Evolutionary conservation across 2,113 vertebrate species (phyloP).

Genomic region (Atlantisia rogersi): DNA sequence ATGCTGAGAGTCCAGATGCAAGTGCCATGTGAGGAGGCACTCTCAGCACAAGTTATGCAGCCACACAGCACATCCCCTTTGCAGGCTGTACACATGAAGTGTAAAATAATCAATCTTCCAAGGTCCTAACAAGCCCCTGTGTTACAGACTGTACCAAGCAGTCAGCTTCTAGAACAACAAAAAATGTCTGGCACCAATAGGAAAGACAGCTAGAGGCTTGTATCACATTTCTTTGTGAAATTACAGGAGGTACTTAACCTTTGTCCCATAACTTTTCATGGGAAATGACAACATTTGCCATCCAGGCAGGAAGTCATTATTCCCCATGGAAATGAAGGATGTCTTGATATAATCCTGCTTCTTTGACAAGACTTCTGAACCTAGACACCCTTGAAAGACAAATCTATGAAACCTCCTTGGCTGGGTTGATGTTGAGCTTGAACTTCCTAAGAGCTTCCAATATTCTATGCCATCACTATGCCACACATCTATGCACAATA

Average conservation of each 20-base stretch:
- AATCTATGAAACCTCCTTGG: not conserved
- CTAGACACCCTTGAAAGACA: not conserved
- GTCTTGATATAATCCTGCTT: not conserved
- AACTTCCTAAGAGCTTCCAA: not conserved
- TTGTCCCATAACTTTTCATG: not conserved
- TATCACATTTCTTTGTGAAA: not conserved
- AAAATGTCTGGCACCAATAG: not conserved
- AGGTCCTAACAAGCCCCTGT: not conserved
- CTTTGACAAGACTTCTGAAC: not conserved
- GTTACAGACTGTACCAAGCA: not conserved
- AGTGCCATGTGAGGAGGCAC: not conserved
- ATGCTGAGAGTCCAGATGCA: not conserved
- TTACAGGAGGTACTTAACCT: constrained; percentile 19
- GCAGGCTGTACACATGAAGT: not conserved
- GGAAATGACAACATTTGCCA: constrained; percentile 24
- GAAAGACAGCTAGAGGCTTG: not conserved
- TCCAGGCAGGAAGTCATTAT: not conserved
- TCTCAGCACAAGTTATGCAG: not conserved
- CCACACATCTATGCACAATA: too few relatives aligned
- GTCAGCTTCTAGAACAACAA: not conserved
- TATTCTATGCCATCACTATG: not conserved
- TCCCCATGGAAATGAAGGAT: not conserved
- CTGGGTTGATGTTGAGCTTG: not conserved
- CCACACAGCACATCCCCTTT: not conserved
- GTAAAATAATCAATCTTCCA: constrained; percentile 33